Evolutionary conservation across 2,888 invertebrate species (phyloP).

Genomic region (Gymnosoma rotundatum): DNA sequence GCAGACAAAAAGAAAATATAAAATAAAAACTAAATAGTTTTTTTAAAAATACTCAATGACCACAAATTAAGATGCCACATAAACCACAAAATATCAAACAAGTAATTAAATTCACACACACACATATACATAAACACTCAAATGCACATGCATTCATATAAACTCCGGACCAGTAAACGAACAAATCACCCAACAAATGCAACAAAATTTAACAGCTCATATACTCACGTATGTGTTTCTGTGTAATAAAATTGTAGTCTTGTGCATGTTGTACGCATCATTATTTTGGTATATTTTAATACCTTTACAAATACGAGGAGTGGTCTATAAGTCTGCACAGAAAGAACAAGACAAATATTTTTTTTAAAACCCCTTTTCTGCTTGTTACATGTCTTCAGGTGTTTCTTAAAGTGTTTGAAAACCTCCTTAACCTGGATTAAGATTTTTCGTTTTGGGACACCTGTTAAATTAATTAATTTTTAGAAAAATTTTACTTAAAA

Average conservation of each 20-base stretch:
- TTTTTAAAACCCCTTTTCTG: too few relatives aligned
- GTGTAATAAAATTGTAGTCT: conserved; percentile 18
- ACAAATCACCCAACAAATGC: conserved; percentile 5
- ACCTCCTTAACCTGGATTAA: too few relatives aligned
- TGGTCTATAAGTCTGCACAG: too few relatives aligned
- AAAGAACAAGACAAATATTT: too few relatives aligned
- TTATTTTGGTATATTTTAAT: conserved; percentile 29
- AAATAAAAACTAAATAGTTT: conserved; percentile 39
- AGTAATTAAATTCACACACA: conserved; percentile 65
- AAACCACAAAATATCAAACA: conserved; percentile 68
- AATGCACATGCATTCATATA: background rate
- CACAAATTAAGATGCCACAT: conserved; percentile 70
- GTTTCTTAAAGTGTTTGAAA: too few relatives aligned
- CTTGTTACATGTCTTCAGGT: too few relatives aligned
- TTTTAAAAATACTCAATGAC: conserved; percentile 59
- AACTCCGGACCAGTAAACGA: background rate
- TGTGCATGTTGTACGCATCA: conserved; percentile 37
- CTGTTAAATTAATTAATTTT: too few relatives aligned
- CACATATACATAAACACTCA: background rate
- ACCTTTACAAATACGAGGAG: conserved; percentile 11
- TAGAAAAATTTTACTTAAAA: too few relatives aligned
- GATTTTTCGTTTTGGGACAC: too few relatives aligned
- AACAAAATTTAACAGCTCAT: background rate
- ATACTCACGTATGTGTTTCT: background rate
- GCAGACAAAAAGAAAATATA: background rate